A percentile compares a stretch with the other conserved stretches of the same genome.
These are phyloP conservation scores for Leptogaster cylindrica DNA, from an alignment of 2,888 invertebrate genomes.

Conservation along the genomic window DNA sequence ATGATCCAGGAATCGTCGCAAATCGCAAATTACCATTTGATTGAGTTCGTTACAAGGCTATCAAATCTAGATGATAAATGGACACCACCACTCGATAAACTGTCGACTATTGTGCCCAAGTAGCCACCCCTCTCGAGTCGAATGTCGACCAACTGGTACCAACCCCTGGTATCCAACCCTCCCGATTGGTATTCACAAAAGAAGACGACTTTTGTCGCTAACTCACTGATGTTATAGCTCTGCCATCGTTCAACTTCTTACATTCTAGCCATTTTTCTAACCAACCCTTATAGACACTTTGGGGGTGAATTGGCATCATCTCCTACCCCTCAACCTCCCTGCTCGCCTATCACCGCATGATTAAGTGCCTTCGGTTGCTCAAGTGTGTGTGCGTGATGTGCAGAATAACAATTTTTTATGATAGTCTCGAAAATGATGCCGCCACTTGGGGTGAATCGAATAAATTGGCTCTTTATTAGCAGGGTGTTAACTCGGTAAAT, in stretches of 20 bases:
- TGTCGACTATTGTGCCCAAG: slow-evolving; percentile 41
- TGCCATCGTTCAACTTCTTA: slow-evolving; percentile 25
- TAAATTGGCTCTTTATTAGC: slow-evolving; percentile 48
- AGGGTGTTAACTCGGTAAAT: slow-evolving; percentile 48
- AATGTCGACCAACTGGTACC: slow-evolving; percentile 43
- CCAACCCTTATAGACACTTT: background rate
- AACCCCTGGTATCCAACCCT: slow-evolving; percentile 10
- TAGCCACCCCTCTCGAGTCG: slow-evolving; percentile 45
- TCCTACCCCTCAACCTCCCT: background rate
- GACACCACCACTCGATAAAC: slow-evolving; percentile 44
- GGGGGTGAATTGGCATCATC: slow-evolving; percentile 6
- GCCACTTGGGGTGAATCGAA: slow-evolving; percentile 45
- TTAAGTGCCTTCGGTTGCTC: slow-evolving; percentile 41
- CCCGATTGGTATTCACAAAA: slow-evolving; percentile 29
- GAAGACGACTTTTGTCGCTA: slow-evolving; percentile 35
- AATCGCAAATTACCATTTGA: slow-evolving; percentile 52
- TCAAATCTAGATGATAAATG: slow-evolving; percentile 52
- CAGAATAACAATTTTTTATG: slow-evolving; percentile 43
- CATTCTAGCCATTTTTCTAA: background rate
- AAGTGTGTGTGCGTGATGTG: slow-evolving; percentile 37
- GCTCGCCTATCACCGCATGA: slow-evolving; percentile 7
- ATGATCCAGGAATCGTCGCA: slow-evolving; percentile 24
- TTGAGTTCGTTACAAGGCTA: slow-evolving; percentile 51
- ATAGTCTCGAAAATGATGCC: slow-evolving; percentile 33
- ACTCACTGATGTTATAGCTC: slow-evolving; percentile 38